Evolutionary conservation across 2,888 invertebrate species (phyloP), one percentile per base, ranked within the genome.

Genomic region (Epirrhoe alternata): DNA sequence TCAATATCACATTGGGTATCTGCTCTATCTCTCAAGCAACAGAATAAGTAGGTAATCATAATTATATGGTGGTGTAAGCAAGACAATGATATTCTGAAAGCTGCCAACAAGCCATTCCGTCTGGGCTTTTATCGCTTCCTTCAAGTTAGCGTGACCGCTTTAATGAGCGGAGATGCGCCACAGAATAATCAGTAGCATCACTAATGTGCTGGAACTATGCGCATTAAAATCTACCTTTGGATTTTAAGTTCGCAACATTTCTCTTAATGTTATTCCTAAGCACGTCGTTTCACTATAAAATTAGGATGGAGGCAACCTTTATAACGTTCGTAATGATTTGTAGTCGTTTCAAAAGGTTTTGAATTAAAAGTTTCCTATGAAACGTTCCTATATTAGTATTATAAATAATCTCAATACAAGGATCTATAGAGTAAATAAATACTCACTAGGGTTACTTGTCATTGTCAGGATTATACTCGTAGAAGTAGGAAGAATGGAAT

Each of bases 141-240:
- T 70, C 56, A 77, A 80, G 76, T 79, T 76, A 74, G 74, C 64
- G 74, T 72, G 77, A 74, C 77, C 75, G 74, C 73, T 66, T 66
- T 78, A 82, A 78, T 77, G 81, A 79, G 77, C 56, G 65, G 47
- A 64, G 62, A 68, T 66, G 72, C 55, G 51, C 50, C 49, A 16
- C 49, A 60, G 61, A 57, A 57, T 63, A 63, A 49, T 63, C 52
- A 47, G 38, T 63, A 55, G 35, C 16, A 45, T 8, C 72, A 70
- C 73, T 77, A 81, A 83, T 80, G 75, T 72, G 63, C 65, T 63
- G 12, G 68, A 82, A 82, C 76, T 82, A 81, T 78, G 70, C 70
- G 71, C 77, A 82, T 81, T 79, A 77, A 75, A 80, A 78, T 77
- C 74, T 74, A 78, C 74, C 80, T 78, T 71, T 75, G 76, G 72